Percentiles rank a stretch among this genome's conserved stretches.
phyloP scores from a whole-genome alignment of 2,113 vertebrate species.

The Triplophysa rosa region DNA sequence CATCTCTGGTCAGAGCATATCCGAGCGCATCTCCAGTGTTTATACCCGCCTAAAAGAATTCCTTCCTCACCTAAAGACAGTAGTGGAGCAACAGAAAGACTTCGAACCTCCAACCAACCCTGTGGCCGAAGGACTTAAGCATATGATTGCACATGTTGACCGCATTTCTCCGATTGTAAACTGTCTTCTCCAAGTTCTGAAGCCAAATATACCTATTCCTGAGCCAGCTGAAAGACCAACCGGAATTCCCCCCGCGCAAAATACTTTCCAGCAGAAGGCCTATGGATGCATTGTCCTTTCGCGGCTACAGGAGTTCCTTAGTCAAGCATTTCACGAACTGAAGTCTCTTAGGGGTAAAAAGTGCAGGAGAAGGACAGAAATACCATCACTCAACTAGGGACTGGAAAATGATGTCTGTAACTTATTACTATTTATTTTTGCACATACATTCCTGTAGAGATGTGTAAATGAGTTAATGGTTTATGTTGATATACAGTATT shows the following conservation, averaged over 20 bases:
- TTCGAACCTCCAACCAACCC: constrained; percentile 57
- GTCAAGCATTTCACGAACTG: constrained; percentile 59
- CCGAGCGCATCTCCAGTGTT: constrained; percentile 64
- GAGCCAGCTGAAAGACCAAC: constrained; percentile 62
- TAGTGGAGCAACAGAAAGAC: constrained; percentile 72
- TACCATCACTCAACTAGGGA: background rate
- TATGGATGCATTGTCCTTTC: constrained; percentile 75
- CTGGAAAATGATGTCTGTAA: constrained; percentile 12
- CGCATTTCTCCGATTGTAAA: constrained; percentile 50
- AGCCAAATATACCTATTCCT: constrained; percentile 68
- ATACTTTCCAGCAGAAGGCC: constrained; percentile 76
- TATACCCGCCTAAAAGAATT: constrained; percentile 66
- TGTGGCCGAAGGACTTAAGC: constrained; percentile 52
- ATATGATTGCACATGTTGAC: background rate
- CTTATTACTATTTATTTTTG: constrained; percentile 45
- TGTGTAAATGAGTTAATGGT: background rate
- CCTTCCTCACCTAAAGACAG: constrained; percentile 65
- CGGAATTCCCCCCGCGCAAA: constrained; percentile 65
- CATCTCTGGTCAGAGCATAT: constrained; percentile 66
- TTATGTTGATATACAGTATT: background rate
- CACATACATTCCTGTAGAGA: background rate
- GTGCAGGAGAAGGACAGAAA: constrained; percentile 52
- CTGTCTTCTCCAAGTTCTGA: constrained; percentile 60
- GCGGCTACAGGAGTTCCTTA: constrained; percentile 67
- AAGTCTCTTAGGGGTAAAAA: constrained; percentile 60